phyloP scores from a whole-genome alignment of 2,888 invertebrate species.

The Heliconius hortense region DNA sequence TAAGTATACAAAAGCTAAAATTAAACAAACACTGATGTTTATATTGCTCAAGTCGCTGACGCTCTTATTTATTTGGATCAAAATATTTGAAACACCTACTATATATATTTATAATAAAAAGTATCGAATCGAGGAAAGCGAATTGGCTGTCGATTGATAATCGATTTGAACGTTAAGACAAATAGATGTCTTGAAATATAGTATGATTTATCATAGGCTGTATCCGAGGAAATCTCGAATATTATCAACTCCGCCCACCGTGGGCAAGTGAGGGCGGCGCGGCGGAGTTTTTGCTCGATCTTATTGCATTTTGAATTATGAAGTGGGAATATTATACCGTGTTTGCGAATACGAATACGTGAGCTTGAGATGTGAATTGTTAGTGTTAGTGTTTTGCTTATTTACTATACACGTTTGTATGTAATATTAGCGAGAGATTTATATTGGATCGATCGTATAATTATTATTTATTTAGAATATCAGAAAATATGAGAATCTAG shows the following conservation, averaged over 20 bases:
- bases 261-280: constrained; percentile 40
- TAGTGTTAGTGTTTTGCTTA: constrained; percentile 7
- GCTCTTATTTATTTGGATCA: background rate
- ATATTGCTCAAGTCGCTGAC: too few relatives aligned
- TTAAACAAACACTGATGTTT: background rate
- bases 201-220: constrained; percentile 38
- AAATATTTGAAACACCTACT: background rate
- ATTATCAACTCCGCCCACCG: constrained; percentile 44
- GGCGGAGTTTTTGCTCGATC: constrained; percentile 37
- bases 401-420: constrained; percentile 5
- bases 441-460: background rate
- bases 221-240: constrained; percentile 40
- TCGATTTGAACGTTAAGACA: constrained; percentile 37
- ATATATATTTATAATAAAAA: constrained; percentile 15
- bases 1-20: background rate
- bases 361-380: constrained; percentile 20
- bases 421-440: background rate
- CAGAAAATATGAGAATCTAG: too few relatives aligned
- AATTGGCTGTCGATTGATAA: constrained; percentile 32
- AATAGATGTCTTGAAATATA: constrained; percentile 38
- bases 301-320: constrained; percentile 44
- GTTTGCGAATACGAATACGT: constrained; percentile 29
- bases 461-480: background rate
- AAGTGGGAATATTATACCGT: constrained; percentile 42
- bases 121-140: constrained; percentile 19